Evolutionary conservation across 92 coral and sea anemone species (phyloP).

Genomic region (Montipora capitata): DNA sequence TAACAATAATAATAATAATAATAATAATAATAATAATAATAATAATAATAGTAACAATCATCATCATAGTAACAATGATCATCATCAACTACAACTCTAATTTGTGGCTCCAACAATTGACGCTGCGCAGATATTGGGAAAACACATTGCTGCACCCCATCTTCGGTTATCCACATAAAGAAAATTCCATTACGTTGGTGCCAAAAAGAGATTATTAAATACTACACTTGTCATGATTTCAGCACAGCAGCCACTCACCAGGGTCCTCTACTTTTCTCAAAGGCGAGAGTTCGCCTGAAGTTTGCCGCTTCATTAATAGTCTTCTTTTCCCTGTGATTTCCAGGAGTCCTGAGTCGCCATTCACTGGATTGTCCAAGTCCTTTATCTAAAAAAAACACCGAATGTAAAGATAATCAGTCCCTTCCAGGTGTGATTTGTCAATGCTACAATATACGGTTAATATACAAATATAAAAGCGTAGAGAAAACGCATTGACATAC

Average conservation of each 20-base stretch:
- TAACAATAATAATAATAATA: too few relatives aligned
- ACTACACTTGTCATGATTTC: not conserved
- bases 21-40: too few relatives aligned
- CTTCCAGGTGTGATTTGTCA: too few relatives aligned
- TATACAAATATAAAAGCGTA: not conserved
- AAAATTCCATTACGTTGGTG: not conserved
- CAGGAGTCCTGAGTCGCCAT: not conserved
- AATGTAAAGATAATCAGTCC: not conserved
- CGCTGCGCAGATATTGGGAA: too few relatives aligned
- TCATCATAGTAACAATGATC: too few relatives aligned
- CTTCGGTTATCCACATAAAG: too few relatives aligned
- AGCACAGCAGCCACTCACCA: not conserved
- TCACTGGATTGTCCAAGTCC: slow-evolving; percentile 3
- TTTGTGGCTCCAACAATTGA: too few relatives aligned
- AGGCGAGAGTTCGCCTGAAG: slow-evolving; percentile 20
- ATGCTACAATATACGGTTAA: too few relatives aligned
- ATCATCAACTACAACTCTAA: too few relatives aligned
- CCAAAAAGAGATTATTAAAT: not conserved
- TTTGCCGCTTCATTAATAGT: slow-evolving; percentile 13
- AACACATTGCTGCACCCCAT: too few relatives aligned
- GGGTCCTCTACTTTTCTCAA: not conserved
- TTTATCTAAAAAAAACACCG: not conserved
- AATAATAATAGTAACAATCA: too few relatives aligned
- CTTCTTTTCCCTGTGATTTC: slow-evolving; percentile 13
- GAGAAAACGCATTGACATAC: slow-evolving; percentile 41